These are phyloP conservation scores for Valencia hispanica DNA, from an alignment of 2,797 vertebrate species.

Conservation along the genomic window DNA sequence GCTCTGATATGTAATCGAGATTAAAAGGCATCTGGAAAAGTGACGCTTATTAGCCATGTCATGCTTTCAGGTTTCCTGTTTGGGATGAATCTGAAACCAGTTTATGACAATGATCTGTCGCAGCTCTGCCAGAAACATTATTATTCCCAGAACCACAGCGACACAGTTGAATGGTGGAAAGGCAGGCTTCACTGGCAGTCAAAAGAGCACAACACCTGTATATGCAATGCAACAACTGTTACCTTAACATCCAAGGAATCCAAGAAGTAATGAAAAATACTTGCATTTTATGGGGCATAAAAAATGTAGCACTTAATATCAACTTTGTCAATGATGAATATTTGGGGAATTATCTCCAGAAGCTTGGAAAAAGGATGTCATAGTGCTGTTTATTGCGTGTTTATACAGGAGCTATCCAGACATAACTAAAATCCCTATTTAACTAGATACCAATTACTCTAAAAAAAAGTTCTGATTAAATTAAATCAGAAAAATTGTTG, in stretches of 20 bases:
- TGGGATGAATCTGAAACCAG: conserved; percentile 56
- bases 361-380: conserved; percentile 26
- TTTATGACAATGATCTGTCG: conserved; percentile 65
- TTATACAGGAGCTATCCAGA: conserved; percentile 67
- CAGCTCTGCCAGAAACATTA: conserved; percentile 66
- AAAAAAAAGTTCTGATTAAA: conserved; percentile 71
- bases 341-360: conserved; percentile 40
- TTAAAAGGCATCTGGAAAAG: conserved; percentile 50
- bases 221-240: conserved; percentile 44
- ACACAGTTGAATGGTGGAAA: conserved; percentile 60
- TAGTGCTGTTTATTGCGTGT: conserved; percentile 57
- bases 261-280: conserved; percentile 49
- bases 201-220: conserved; percentile 74
- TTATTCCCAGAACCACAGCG: conserved; percentile 66
- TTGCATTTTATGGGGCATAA: conserved; percentile 33
- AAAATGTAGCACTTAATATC: conserved; percentile 12
- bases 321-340: conserved; percentile 31
- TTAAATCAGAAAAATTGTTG: conserved; percentile 74
- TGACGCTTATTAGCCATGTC: conserved; percentile 43
- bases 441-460: conserved; percentile 76
- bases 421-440: conserved; percentile 72
- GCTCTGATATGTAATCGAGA: conserved; percentile 65
- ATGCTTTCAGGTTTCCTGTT: conserved; percentile 66
- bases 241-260: conserved; percentile 42
- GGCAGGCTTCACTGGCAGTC: conserved; percentile 69